These are phyloP conservation scores for Heterocephalus glaber DNA, from an alignment of 2,113 vertebrate species.

Conservation along the genomic window DNA sequence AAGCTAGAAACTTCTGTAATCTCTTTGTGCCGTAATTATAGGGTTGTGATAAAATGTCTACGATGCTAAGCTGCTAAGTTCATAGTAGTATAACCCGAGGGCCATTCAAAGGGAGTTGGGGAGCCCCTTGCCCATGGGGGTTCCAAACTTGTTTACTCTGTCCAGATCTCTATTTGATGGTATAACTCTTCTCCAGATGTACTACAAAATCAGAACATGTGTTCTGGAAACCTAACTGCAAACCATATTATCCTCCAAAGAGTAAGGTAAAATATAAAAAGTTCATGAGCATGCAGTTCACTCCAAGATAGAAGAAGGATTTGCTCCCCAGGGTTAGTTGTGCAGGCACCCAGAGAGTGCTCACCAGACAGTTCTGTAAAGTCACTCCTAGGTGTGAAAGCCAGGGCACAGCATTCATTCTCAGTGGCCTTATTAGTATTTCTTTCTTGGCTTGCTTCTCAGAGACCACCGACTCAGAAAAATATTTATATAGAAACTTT, in stretches of 20 bases:
- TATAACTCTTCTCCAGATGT: background rate
- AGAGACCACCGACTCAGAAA: conserved; percentile 8
- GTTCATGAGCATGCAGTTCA: background rate
- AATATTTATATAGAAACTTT: background rate
- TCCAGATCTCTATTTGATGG: background rate
- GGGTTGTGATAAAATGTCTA: background rate
- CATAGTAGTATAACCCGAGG: background rate
- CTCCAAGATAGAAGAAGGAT: background rate
- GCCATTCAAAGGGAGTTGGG: background rate
- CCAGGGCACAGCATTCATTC: too few species aligned
- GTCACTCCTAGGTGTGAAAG: background rate
- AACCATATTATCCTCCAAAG: background rate
- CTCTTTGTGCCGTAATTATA: background rate
- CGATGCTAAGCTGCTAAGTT: background rate
- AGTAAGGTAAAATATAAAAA: background rate
- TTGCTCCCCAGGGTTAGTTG: background rate
- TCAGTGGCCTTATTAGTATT: background rate
- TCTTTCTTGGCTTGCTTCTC: conserved; percentile 27
- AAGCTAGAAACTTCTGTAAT: background rate
- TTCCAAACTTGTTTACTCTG: background rate
- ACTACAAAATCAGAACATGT: background rate
- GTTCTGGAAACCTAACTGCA: background rate
- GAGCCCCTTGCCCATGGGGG: background rate
- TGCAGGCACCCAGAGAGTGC: background rate
- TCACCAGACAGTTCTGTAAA: background rate